Evolutionary conservation across 2,113 vertebrate genomes (phyloP).

Genomic region (Hippocampus comes): DNA sequence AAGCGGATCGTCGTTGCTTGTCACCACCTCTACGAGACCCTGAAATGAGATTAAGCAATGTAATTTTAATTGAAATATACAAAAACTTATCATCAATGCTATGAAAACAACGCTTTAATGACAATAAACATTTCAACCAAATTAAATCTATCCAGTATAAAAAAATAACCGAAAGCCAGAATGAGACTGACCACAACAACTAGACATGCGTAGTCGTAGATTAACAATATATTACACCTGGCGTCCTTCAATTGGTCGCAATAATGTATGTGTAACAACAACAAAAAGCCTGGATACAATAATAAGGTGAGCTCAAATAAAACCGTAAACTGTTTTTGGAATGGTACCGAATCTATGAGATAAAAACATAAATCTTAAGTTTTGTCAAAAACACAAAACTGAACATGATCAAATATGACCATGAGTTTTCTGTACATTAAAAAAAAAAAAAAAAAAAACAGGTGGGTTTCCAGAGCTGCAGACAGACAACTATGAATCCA

Average conservation of each 20-base stretch:
- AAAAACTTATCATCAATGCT: background rate
- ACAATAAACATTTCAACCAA: background rate
- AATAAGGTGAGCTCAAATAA: background rate
- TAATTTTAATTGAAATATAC: background rate
- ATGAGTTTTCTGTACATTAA: too few relatives aligned
- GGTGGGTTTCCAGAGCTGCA: too few relatives aligned
- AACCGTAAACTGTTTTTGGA: background rate
- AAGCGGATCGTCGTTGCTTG: constrained; percentile 89
- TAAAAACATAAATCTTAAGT: background rate
- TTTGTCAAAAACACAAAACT: too few relatives aligned
- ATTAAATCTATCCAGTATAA: background rate
- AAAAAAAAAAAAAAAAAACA: too few relatives aligned
- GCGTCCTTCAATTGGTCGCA: background rate
- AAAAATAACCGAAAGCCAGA: background rate
- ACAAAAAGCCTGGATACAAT: background rate
- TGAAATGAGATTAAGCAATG: constrained; percentile 38
- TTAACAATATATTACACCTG: background rate
- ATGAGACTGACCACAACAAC: background rate
- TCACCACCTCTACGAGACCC: constrained; percentile 97
- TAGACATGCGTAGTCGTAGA: background rate
- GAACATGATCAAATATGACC: too few relatives aligned
- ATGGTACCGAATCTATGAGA: background rate
- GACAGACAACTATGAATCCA: background rate
- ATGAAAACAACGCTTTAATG: background rate
- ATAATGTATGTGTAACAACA: background rate